Base-by-base conservation (phyloP, 2,888 invertebrate species). In the Odontomyia ornata region DNA sequence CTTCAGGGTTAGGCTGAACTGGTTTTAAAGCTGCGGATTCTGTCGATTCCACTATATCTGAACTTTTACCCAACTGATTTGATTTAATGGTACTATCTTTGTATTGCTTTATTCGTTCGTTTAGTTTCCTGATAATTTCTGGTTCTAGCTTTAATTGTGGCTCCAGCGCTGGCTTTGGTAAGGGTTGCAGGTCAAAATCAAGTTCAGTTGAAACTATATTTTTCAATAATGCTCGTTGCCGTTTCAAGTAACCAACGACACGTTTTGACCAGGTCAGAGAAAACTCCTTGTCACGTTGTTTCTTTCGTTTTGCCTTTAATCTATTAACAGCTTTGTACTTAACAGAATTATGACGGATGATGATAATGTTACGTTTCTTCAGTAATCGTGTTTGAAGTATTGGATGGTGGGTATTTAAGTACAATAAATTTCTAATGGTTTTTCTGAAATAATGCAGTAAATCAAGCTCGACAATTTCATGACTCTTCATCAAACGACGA, bases 201-300 rank as follows among this genome's bases (percentile, higher is more conserved):
- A 62, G 1, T 36, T 36, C 36, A 3, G 3, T 9, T 36, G 36
- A 5, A 36, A 5, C 36, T 5, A 36, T 36, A 36, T 36, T 5
- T 77, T 77, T 77, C 23, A 18, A 27, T 2, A 64, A 21, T 27
- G 65, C 23, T 11, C 46, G 23, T 43, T 21, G 36, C 9, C 18
- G 52, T 18, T 73, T 77, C n/a, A 30, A 7, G 36, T 77, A 65
- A 1, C 72, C 11, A 1, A 65, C 73, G 15, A 77, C 62, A 52
- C 60, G 30, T 27, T 65, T 72, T 15, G 77, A 65, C 77, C 77
- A 77, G 21, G 43, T 69, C 25, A 69, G 9, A 9, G 46, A 21
- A 4, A 23, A 23, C 11, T 46, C 69, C 2, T 18, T 21, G 13
- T 47, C 5, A 13, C 15, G 4, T 21, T 25, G 5, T 47, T 25